Evolutionary conservation across 2,113 vertebrate species (phyloP).

Genomic region (Alligator sinensis): DNA sequence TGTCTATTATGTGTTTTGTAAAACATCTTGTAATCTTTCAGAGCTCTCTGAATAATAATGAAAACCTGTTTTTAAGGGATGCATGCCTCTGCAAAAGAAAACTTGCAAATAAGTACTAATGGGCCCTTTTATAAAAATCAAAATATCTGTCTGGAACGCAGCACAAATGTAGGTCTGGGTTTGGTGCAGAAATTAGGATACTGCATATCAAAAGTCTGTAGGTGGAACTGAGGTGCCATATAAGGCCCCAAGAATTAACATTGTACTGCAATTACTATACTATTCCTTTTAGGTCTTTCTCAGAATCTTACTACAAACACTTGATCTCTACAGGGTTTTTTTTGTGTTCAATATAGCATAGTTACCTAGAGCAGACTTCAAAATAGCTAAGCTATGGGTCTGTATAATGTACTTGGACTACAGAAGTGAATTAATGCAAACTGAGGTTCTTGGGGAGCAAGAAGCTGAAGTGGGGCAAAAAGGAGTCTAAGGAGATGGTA

Average conservation of each 20-base stretch:
- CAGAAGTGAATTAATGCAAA: neutral
- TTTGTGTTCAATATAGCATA: accelerated
- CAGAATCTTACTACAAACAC: conserved; percentile 20
- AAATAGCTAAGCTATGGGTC: neutral
- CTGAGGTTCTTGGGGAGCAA: neutral
- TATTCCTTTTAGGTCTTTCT: conserved; percentile 36
- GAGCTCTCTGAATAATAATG: neutral
- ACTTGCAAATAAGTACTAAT: neutral
- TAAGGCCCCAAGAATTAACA: neutral
- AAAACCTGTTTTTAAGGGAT: neutral
- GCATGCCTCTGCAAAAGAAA: neutral
- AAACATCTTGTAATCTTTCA: neutral
- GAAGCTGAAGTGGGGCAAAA: neutral
- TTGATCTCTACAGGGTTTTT: neutral
- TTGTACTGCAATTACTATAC: neutral
- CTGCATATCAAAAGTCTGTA: neutral
- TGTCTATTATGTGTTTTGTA: neutral
- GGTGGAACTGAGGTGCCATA: neutral
- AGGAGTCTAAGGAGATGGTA: neutral
- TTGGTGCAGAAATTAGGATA: neutral
- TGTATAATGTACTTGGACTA: conserved; percentile 5
- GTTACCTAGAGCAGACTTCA: conserved; percentile 17
- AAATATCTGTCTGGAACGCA: neutral
- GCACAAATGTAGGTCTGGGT: neutral
- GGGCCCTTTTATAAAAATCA: neutral